These are phyloP conservation scores for Lucifuga dentata DNA, from an alignment of 2,113 vertebrate genomes.

Conservation along the genomic window DNA sequence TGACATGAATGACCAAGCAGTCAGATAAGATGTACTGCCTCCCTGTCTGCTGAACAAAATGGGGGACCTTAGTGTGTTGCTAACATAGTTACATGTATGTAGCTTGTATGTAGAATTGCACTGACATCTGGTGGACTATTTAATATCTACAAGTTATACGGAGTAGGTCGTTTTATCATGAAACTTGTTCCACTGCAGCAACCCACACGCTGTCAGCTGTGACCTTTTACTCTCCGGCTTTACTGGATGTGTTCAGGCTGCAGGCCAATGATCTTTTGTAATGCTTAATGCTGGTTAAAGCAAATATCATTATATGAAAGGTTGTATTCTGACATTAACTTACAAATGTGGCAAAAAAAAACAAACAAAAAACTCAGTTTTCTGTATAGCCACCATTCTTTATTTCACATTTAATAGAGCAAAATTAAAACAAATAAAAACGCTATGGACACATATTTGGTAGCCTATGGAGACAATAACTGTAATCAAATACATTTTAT, in stretches of 20 bases:
- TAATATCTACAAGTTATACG: neutral
- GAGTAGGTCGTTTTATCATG: neutral
- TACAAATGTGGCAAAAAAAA: too few species aligned
- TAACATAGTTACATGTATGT: slow-evolving; percentile 1
- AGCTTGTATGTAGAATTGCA: slow-evolving; percentile 23
- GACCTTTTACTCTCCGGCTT: neutral
- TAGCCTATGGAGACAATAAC: too few species aligned
- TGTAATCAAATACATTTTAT: too few species aligned
- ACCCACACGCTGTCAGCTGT: neutral
- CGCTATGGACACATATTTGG: too few species aligned
- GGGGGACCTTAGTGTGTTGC: slow-evolving; percentile 10
- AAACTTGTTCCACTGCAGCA: neutral
- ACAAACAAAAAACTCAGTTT: too few species aligned
- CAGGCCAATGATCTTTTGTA: neutral
- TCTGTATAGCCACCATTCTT: too few species aligned
- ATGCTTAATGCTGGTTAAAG: neutral
- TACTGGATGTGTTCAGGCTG: neutral
- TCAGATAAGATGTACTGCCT: neutral
- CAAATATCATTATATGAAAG: neutral
- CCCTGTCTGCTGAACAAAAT: slow-evolving; percentile 47
- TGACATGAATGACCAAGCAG: neutral
- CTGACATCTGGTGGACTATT: slow-evolving; percentile 64
- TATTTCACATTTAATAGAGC: too few species aligned
- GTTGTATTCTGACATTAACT: too few species aligned
- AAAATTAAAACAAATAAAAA: too few species aligned